Conservation (phyloP, 2,113 vertebrate species). For the Anolis carolinensis region DNA sequence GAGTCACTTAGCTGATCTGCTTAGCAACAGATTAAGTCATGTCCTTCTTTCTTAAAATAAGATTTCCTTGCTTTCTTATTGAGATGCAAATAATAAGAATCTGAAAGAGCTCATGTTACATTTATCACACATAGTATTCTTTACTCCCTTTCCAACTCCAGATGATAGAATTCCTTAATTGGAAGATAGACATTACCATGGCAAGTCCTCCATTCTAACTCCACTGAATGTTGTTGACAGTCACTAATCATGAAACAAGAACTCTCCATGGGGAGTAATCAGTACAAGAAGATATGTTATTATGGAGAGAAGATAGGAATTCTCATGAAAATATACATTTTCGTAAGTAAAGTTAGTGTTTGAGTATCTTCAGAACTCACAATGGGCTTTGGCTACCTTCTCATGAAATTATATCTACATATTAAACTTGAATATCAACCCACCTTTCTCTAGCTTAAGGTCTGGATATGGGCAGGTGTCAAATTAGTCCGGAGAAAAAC, state of each 20-base stretch:
- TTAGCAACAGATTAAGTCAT: constrained; percentile 65
- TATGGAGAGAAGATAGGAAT: background rate
- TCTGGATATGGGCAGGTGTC: no score
- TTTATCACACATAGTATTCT: background rate
- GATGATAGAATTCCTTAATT: background rate
- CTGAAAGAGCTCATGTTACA: background rate
- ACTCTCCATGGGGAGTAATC: background rate
- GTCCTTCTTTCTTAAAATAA: constrained; percentile 59
- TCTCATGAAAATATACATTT: background rate
- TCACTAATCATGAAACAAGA: background rate
- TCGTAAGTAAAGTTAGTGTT: background rate
- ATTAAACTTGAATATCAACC: no score
- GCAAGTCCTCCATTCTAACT: background rate
- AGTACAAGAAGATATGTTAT: background rate
- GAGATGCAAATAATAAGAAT: constrained; percentile 45
- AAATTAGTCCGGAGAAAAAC: no score
- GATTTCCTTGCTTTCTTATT: constrained; percentile 54
- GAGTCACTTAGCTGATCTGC: constrained; percentile 63
- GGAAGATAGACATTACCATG: background rate
- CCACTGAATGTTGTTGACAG: background rate
- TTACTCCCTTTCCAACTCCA: background rate
- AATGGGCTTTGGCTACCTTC: no score
- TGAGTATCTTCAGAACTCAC: no score
- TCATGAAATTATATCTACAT: no score
- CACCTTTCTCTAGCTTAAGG: no score